Evolutionary conservation across 1,140 invertebrate genomes (phyloP).

Genomic region (Drosophila aff.): DNA sequence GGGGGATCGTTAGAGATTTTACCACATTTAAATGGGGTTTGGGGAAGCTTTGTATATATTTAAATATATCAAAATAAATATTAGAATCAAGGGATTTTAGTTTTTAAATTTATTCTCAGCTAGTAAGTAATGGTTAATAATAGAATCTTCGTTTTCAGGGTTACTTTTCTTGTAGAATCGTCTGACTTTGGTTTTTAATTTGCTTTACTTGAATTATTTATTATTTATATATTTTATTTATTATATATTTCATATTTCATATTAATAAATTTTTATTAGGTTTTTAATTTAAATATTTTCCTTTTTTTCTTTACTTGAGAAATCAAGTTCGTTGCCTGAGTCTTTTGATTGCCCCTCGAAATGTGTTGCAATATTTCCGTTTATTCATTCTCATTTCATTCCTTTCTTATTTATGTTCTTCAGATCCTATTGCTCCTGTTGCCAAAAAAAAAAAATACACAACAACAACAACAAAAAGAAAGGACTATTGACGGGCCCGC

Average conservation of each 20-base stretch:
- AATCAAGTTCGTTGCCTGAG: constrained; percentile 76
- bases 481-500: constrained; percentile 50
- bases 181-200: too few relatives aligned
- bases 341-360: constrained; percentile 71
- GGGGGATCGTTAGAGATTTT: not conserved
- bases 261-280: too few relatives aligned
- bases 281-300: too few relatives aligned
- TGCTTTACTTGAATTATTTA: too few relatives aligned
- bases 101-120: too few relatives aligned
- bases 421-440: constrained; percentile 18
- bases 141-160: too few relatives aligned
- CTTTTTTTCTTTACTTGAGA: not conserved
- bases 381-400: not conserved
- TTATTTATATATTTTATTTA: too few relatives aligned
- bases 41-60: not conserved
- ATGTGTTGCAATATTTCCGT: not conserved
- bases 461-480: not conserved
- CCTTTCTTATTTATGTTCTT: not conserved
- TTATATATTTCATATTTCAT: too few relatives aligned
- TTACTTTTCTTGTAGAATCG: too few relatives aligned
- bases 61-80: not conserved
- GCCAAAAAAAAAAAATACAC: constrained; percentile 23
- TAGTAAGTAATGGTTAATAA: too few relatives aligned
- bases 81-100: too few relatives aligned
- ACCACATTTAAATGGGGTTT: not conserved